phyloP scores from a whole-genome alignment of 1,140 invertebrate genomes.

The Micrasema longulum region DNA sequence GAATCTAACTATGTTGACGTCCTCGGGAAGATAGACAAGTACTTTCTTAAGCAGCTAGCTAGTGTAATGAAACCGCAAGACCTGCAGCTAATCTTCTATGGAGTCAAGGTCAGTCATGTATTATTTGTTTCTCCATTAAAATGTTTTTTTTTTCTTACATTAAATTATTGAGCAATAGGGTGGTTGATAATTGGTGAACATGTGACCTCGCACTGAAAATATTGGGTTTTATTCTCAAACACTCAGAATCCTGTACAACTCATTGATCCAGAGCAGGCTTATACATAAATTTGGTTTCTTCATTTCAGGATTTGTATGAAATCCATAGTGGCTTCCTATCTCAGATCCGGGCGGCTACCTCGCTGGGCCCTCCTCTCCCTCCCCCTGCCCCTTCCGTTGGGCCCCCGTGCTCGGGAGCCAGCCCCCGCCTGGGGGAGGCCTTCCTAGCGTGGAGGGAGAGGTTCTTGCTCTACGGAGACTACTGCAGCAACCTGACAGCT shows the following conservation, averaged over 20 bases:
- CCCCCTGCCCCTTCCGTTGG: constrained; percentile 62
- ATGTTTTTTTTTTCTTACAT: too few relatives aligned
- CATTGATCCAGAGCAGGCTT: too few relatives aligned
- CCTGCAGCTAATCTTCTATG: constrained; percentile 84
- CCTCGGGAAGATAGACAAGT: constrained; percentile 85
- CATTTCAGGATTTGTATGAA: constrained; percentile 80
- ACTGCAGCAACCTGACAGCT: constrained; percentile 90
- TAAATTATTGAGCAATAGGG: too few relatives aligned
- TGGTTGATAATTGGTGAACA: too few relatives aligned
- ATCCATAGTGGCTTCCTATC: constrained; percentile 87
- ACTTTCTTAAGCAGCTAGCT: constrained; percentile 85
- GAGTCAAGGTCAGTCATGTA: constrained; percentile 79
- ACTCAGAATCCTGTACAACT: too few relatives aligned
- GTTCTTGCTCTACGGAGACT: constrained; percentile 94
- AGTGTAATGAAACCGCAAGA: constrained; percentile 80
- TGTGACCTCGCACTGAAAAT: too few relatives aligned
- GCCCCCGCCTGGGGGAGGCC: constrained; percentile 73
- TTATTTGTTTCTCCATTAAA: too few relatives aligned
- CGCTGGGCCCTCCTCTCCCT: constrained; percentile 41
- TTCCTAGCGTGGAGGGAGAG: constrained; percentile 92
- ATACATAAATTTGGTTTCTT: too few relatives aligned
- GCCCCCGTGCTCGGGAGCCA: constrained; percentile 56
- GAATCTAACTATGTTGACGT: constrained; percentile 98
- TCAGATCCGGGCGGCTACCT: constrained; percentile 80
- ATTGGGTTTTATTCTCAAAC: too few relatives aligned